These are phyloP conservation scores for Halocynthia aurantium DNA, from an alignment of 23 tunicate species.

Conservation along the genomic window DNA sequence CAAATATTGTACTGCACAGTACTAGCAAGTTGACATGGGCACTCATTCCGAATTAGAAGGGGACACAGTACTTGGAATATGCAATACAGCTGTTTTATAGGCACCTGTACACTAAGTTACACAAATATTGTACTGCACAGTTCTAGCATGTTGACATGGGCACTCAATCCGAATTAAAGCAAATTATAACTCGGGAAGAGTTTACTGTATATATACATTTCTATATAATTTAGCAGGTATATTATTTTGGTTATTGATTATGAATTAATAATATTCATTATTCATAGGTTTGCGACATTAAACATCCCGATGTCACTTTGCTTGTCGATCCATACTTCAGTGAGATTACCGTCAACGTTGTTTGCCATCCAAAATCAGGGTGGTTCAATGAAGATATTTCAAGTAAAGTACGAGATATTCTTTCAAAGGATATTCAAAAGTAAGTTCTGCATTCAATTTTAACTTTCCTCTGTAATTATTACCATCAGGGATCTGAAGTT, in stretches of 20 bases:
- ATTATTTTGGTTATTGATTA: not conserved
- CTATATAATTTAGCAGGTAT: not conserved
- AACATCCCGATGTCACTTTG: constrained; percentile 40
- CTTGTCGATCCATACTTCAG: constrained; percentile 13
- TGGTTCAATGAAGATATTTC: constrained; percentile 50
- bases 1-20: no score
- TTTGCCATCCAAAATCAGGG: constrained; percentile 57
- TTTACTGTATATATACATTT: not conserved
- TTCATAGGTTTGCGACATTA: constrained; percentile 50
- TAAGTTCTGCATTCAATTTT: not conserved
- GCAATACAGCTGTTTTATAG: no score
- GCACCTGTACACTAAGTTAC: no score
- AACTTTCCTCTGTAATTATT: no score
- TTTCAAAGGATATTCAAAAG: constrained; percentile 32
- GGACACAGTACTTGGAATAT: no score
- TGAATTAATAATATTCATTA: no score
- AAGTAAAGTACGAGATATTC: constrained; percentile 27
- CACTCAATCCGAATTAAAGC: not conserved
- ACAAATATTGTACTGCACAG: no score
- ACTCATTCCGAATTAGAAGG: not conserved
- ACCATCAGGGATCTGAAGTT: no score
- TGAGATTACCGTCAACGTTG: not conserved
- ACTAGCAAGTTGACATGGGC: no score
- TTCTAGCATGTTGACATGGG: no score
- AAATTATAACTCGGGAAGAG: not conserved